A percentile compares a stretch with the other conserved stretches of the same genome.
Evolutionary conservation across 2,797 vertebrate genomes (phyloP).

Genomic region (Pipistrellus pygmaeus): DNA sequence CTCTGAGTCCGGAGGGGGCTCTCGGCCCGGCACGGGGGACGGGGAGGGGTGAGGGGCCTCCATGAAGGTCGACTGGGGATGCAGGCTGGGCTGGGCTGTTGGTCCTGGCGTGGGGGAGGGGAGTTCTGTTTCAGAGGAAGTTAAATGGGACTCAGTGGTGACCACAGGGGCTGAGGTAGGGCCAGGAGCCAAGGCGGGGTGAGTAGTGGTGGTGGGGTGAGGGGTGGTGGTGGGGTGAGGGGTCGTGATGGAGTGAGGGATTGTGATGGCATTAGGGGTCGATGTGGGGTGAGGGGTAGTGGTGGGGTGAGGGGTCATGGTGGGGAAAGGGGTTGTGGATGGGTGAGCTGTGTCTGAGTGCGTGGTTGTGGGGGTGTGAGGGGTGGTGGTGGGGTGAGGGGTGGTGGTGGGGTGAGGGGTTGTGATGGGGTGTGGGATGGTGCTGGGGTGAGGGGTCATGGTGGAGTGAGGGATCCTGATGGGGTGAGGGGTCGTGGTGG

Average conservation of each 20-base stretch:
- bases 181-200: neutral
- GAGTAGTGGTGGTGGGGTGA: neutral
- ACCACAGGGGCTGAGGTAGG: neutral
- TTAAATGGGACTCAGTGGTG: neutral
- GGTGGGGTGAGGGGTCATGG: neutral
- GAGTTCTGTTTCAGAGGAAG: neutral
- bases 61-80: neutral
- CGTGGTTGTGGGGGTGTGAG: no score
- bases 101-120: neutral
- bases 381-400: neutral
- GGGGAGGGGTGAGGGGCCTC: neutral
- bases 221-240: accelerated
- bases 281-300: no score
- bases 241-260: accelerated
- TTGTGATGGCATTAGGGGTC: no score
- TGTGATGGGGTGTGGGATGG: no score
- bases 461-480: no score
- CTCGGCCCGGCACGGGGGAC: neutral
- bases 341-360: no score
- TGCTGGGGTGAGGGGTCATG: no score
- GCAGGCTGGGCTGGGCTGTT: neutral
- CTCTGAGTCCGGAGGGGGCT: neutral
- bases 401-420: no score
- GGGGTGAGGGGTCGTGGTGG: accelerated
- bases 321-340: neutral